Evolutionary conservation across 2,113 vertebrate species (phyloP), one percentile per base, ranked within the genome.

Genomic region (Steatornis caripensis): DNA sequence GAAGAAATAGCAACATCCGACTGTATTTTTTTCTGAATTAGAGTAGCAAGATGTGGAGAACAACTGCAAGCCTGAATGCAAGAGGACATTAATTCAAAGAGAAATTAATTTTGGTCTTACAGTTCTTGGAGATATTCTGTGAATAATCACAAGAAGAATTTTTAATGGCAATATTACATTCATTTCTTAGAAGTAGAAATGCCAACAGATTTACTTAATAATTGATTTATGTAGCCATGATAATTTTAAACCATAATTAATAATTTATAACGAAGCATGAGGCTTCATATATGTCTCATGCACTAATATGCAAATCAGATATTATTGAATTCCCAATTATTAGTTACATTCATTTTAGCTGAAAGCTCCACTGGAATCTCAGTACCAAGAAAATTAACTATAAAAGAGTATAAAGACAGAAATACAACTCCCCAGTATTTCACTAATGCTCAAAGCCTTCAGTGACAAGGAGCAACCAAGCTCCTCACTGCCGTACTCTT

Each of bases 201-300:
- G 69, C 30, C 30, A 83, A 14, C 39, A 78, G 24, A 91, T 84
- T 89, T 94, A 14, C 24, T 89, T 78, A 84, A 78, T 94, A 87
- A 87, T 58, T 87, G 23, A 83, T 78, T 83, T 84, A 61, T 30
- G 24, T 82, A 74, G 30, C 37, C 71, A 85, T 86, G 15, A 85
- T 64, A 32, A 85, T 87, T 93, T 94, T 83, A 79, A 94, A 95
- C 54, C 11, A 11, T 61, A 61, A 65, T 96, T 85, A 83, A 95
- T 87, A 65, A 89, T 91, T 87, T 82, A 85, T 48, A 61, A 53
- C 41, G 15, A 83, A 76, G 29, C 70, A 87, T 19, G 20, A 93
- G 61, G 12, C 17, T 71, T 94, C 87, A 71, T 66, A 34, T 43
- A 51, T 27, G 11, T 75, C 69, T 87, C 48, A 62, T 64, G 24